Percentiles rank a stretch among this genome's conserved stretches.
phyloP scores from a whole-genome alignment of 2,113 vertebrate species.

The Myrmecobius fasciatus region DNA sequence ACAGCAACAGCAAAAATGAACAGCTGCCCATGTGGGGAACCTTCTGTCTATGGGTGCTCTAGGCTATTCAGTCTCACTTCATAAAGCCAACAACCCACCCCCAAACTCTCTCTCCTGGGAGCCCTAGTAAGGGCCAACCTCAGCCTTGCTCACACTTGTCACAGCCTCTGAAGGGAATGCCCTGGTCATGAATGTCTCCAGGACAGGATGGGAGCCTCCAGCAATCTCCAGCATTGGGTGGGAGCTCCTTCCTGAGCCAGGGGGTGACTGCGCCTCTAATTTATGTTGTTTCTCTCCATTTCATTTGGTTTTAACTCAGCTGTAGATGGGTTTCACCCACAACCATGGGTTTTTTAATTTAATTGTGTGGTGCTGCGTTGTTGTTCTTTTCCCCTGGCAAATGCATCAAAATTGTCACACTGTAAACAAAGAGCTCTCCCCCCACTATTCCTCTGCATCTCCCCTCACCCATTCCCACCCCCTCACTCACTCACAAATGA shows the following conservation, averaged over 20 bases:
- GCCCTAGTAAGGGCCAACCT: not conserved
- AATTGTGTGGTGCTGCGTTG: constrained; percentile 68
- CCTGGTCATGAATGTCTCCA: not conserved
- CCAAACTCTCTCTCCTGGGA: not conserved
- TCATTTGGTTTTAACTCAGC: constrained; percentile 73
- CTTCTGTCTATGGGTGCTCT: not conserved
- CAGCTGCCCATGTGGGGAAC: not conserved
- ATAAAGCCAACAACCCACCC: not conserved
- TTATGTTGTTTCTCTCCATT: constrained; percentile 53
- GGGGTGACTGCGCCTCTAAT: constrained; percentile 3
- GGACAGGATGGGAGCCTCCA: too few relatives aligned
- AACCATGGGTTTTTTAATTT: constrained; percentile 68
- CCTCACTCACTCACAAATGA: not conserved
- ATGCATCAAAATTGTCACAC: constrained; percentile 73
- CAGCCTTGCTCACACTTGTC: not conserved
- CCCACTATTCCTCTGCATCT: not conserved
- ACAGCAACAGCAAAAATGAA: not conserved
- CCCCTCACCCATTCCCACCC: not conserved
- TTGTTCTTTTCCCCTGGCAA: constrained; percentile 52
- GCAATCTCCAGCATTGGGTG: not conserved
- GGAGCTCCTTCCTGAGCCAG: not conserved
- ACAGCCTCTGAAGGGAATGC: not conserved
- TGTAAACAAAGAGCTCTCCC: constrained; percentile 69
- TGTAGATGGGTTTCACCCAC: constrained; percentile 62
- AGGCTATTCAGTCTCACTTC: not conserved